Conservation (phyloP, 2,888 invertebrate genomes). For the Antitype chi region DNA sequence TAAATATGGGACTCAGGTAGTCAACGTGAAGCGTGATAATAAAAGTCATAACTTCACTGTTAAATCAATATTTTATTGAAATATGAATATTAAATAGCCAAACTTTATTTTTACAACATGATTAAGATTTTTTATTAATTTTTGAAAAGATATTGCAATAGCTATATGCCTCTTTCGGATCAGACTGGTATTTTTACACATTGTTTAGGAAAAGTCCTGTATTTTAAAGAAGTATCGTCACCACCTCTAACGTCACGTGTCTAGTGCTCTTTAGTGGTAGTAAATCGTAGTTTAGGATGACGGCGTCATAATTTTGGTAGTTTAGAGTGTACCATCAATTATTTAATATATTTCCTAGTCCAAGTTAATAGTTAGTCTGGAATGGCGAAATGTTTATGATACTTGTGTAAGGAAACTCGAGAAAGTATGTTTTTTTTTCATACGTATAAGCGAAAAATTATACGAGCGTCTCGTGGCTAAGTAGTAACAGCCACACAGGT, state of each 20-base stretch:
- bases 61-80: no score
- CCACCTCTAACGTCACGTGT: constrained; percentile 42
- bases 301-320: constrained; percentile 47
- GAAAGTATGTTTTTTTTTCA: no score
- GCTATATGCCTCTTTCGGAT: neutral
- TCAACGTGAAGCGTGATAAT: no score
- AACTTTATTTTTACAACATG: no score
- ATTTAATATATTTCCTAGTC: constrained; percentile 57
- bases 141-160: no score
- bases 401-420: neutral
- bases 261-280: constrained; percentile 57
- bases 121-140: no score
- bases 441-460: no score
- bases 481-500: no score
- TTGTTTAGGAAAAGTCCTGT: neutral
- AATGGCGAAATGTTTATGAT: neutral
- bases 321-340: constrained; percentile 50
- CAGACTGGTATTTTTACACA: neutral
- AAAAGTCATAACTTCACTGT: no score
- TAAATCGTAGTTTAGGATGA: constrained; percentile 56
- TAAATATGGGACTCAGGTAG: no score
- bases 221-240: constrained; percentile 20
- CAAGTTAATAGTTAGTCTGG: constrained; percentile 15
- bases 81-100: no score
- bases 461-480: no score